Evolutionary conservation across 2,113 vertebrate species (phyloP), one percentile per base, ranked within the genome.

Genomic region (Steatornis caripensis): DNA sequence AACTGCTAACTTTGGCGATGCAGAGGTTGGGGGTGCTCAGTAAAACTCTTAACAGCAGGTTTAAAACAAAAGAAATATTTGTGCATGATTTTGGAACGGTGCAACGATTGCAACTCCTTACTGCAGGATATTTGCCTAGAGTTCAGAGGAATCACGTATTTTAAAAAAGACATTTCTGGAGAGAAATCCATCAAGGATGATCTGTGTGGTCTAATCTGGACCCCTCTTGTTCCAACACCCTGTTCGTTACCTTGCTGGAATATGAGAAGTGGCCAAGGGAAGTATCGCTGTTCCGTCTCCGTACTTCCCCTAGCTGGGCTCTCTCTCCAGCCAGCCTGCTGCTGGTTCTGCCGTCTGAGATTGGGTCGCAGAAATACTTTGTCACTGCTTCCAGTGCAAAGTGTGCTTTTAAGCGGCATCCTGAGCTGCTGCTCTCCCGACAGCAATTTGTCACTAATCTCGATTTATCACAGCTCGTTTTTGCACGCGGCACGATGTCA

Each of bases 61-160:
- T 89, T 12, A 16, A 70, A 76, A 4, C 26, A 34, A 5, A 36
- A 32, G 14, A 12, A 36, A 12, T 6, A 1, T 5, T n/a, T n/a
- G 1, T 5, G 43, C 0, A 1, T 32, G 0, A 30, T 34, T 46
- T 82, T 22, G 5, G 1, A 57, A 32, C 21, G 6, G 39, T 76
- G 69, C 62, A 39, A 71, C 1, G 7, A 76, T 69, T 90, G 71
- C 66, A 48, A 5, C 79, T 93, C 85, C 77, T 62, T 11, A 20
- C 6, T 43, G 92, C 88, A 66, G 92, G 96, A 90, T 90, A 92
- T 96, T 95, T 97, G 96, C 96, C 94, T 85, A 65, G 92, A 96
- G 90, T 77, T 88, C 58, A 6, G 20, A 61, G 79, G 83, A 83
- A 86, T 72, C 9, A 0, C 1, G 0, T 12, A 6, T 20, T 54